These are phyloP conservation scores for Halcyon leucocephala DNA, from an alignment of 2,797 vertebrate genomes.

Conservation along the genomic window DNA sequence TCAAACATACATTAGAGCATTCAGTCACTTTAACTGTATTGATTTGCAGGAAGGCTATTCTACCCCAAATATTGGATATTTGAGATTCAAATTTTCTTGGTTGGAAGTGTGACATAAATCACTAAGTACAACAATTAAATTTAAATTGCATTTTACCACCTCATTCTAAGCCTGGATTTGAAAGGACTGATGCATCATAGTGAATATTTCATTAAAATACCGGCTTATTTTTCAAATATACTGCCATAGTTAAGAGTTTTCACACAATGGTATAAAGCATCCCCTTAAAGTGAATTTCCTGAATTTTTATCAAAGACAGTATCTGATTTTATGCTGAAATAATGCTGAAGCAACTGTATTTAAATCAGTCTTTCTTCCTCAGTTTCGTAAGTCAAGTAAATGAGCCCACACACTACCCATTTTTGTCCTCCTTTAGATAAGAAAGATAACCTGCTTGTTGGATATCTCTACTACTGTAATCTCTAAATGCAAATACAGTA, in stretches of 20 bases:
- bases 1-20: conserved; percentile 31
- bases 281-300: conserved; percentile 32
- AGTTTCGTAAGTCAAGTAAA: conserved; percentile 21
- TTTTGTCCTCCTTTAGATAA: neutral
- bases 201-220: conserved; percentile 59
- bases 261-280: conserved; percentile 36
- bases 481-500: conserved; percentile 48
- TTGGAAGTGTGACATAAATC: conserved; percentile 55
- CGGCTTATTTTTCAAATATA: conserved; percentile 54
- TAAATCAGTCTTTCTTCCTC: neutral
- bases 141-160: conserved; percentile 51
- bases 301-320: neutral
- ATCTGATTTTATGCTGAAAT: conserved; percentile 30
- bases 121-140: conserved; percentile 59
- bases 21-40: conserved; percentile 44
- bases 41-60: conserved; percentile 54
- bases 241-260: neutral
- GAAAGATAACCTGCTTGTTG: conserved; percentile 17
- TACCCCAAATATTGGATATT: conserved; percentile 43
- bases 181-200: conserved; percentile 33
- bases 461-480: neutral
- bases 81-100: conserved; percentile 55
- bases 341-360: conserved; percentile 5
- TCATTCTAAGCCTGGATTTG: conserved; percentile 9
- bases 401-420: neutral